Evolutionary conservation across 1,140 invertebrate genomes (phyloP).

Genomic region (Agrilus planipennis): DNA sequence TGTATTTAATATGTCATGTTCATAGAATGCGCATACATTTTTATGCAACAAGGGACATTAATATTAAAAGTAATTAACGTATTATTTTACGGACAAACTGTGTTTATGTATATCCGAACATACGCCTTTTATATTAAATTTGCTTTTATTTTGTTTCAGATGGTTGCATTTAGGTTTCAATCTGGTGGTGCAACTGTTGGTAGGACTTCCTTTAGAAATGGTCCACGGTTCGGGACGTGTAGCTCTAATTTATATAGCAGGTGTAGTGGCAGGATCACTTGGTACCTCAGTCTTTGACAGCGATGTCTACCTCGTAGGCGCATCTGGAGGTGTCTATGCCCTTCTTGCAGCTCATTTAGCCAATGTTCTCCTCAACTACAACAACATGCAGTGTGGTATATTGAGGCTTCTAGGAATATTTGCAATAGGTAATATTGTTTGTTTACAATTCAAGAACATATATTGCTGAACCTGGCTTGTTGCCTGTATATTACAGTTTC

Average conservation of each 20-base stretch:
- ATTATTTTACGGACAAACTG: too few relatives aligned
- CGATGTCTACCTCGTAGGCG: slow-evolving; percentile 85
- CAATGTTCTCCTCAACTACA: slow-evolving; percentile 90
- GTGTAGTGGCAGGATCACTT: slow-evolving; percentile 84
- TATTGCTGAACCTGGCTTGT: too few relatives aligned
- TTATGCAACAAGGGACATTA: too few relatives aligned
- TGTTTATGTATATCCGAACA: too few relatives aligned
- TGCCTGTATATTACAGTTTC: too few relatives aligned
- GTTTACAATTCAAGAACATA: too few relatives aligned
- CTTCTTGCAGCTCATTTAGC: slow-evolving; percentile 87
- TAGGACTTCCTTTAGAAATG: slow-evolving; percentile 92
- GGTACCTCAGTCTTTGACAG: slow-evolving; percentile 92
- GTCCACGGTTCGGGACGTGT: slow-evolving; percentile 87
- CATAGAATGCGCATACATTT: too few relatives aligned
- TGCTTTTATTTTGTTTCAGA: slow-evolving; percentile 44
- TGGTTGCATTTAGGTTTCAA: slow-evolving; percentile 95
- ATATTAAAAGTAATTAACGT: too few relatives aligned
- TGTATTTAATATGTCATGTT: too few relatives aligned
- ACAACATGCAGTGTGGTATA: slow-evolving; percentile 92
- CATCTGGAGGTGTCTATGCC: slow-evolving; percentile 90
- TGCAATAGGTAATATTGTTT: slow-evolving; percentile 72
- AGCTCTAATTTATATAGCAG: slow-evolving; percentile 84
- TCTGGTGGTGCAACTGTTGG: slow-evolving; percentile 78
- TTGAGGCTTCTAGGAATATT: slow-evolving; percentile 81
- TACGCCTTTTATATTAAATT: too few relatives aligned